Evolutionary conservation across 2,888 invertebrate genomes (phyloP), one percentile per base, ranked within the genome.

Genomic region (Matsumyia berberina): DNA sequence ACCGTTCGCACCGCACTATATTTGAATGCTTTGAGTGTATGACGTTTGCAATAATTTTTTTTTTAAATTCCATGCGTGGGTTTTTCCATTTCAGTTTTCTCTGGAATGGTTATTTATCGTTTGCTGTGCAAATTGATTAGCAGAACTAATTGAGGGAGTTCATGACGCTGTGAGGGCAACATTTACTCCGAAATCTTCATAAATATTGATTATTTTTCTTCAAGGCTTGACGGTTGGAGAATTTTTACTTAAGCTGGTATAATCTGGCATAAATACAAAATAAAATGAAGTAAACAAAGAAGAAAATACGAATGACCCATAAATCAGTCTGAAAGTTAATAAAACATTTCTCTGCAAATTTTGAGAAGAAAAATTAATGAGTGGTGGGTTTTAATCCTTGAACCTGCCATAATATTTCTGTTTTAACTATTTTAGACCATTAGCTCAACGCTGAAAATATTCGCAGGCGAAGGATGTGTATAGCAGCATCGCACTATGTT

Each of bases 91-190:
- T 24, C 12, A 9, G 37, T 24, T 29, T 70, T 51, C 44, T 33
- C 17, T 19, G 58, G 42, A 11, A 51, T 69, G 24, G 57, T 69
- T 76, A 76, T 81, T 64, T 64, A 31, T 76, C 69, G 69, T 69
- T 74, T 15, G 31, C 29, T 35, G 60, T 37, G n/a, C 35, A 37
- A 70, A 64, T 69, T 81, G 81, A 81, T 81, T 76, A 81, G 57
- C 81, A 70, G 69, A 81, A 81, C 81, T 81, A 81, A 81, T 81
- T 35, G 76, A 39, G 9, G 57, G 70, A 67, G 55, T 67, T 70
- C 72, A 82, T 66, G 58, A 82, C 58, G 60, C 72, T 81, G 51
- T 70, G 53, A 82, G 49, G 57, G 37, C 35, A 37, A 35, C 70
- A 49, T 77, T 70, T 51, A 70, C 58, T 39, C 53, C 6, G 39